Evolutionary conservation across 2,888 invertebrate species (phyloP).

Genomic region (Oxytorus armatus): DNA sequence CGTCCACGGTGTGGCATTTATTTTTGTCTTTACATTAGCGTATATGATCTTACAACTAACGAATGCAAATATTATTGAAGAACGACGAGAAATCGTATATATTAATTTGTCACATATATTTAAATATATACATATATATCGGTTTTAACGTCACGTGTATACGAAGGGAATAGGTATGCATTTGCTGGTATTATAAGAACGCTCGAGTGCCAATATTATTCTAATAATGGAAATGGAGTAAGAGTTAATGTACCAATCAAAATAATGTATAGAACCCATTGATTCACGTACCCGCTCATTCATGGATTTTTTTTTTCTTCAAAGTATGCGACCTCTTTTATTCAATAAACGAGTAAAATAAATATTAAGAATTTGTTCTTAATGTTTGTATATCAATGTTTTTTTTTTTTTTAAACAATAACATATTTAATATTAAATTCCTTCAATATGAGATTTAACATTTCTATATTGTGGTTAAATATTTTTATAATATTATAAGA

Average conservation of each 20-base stretch:
- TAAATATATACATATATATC: too few relatives aligned
- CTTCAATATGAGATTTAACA: too few relatives aligned
- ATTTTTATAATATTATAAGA: too few relatives aligned
- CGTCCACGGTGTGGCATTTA: constrained; percentile 51
- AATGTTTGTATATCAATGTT: background rate
- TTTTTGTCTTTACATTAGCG: constrained; percentile 34
- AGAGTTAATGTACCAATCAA: constrained; percentile 48
- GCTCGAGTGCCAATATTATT: constrained; percentile 58
- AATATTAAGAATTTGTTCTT: too few relatives aligned
- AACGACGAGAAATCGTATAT: background rate
- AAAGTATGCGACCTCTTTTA: background rate
- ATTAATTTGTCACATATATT: too few relatives aligned
- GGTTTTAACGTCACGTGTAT: too few relatives aligned
- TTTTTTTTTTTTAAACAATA: background rate
- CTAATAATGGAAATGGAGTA: constrained; percentile 62
- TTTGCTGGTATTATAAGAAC: constrained; percentile 22
- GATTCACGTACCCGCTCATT: constrained; percentile 50
- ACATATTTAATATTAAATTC: too few relatives aligned
- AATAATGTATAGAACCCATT: constrained; percentile 16
- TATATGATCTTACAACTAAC: constrained; percentile 14
- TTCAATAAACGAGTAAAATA: too few relatives aligned
- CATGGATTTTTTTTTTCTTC: constrained; percentile 38
- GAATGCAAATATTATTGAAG: constrained; percentile 17
- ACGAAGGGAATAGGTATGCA: background rate
- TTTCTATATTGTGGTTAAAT: too few relatives aligned